Percentiles rank a stretch among this genome's conserved stretches.
These are phyloP conservation scores for Ceratosolen solmsi DNA, from an alignment of 1,140 invertebrate genomes.

Conservation along the genomic window DNA sequence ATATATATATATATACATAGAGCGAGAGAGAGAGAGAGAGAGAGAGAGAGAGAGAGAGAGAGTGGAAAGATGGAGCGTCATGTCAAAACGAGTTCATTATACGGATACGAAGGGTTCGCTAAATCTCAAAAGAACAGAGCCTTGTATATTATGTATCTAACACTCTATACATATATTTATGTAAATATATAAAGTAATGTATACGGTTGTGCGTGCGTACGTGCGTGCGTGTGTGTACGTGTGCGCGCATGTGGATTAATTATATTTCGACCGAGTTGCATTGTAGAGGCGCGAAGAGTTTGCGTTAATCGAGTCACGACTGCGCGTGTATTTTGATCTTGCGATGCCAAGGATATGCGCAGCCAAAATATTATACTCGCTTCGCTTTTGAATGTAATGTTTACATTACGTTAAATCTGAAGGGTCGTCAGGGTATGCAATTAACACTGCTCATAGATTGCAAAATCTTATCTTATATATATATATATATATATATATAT, in stretches of 20 bases:
- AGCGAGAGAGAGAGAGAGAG: background rate
- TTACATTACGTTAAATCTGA: too few relatives aligned
- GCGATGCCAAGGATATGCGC: too few relatives aligned
- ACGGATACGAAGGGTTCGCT: conserved; percentile 46
- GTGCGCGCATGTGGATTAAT: background rate
- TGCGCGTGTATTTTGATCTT: too few relatives aligned
- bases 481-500: too few relatives aligned
- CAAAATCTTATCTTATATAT: too few relatives aligned
- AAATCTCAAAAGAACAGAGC: conserved; percentile 39
- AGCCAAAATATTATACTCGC: too few relatives aligned
- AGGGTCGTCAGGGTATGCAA: too few relatives aligned
- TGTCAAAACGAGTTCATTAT: conserved; percentile 69
- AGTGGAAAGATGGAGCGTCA: conserved; percentile 55
- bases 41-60: too few relatives aligned
- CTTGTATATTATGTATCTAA: background rate
- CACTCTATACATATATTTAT: background rate
- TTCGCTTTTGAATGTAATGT: too few relatives aligned
- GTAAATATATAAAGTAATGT: background rate
- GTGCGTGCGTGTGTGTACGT: background rate
- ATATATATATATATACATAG: too few relatives aligned
- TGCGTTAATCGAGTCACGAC: too few relatives aligned
- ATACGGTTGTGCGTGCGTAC: background rate
- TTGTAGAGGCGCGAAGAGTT: conserved; percentile 18
- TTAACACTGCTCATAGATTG: too few relatives aligned
- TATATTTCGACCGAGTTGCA: conserved; percentile 14